Percentiles rank a stretch among this genome's conserved stretches.
phyloP scores from a whole-genome alignment of 2,113 vertebrate species.

The Pungitius pungitius region DNA sequence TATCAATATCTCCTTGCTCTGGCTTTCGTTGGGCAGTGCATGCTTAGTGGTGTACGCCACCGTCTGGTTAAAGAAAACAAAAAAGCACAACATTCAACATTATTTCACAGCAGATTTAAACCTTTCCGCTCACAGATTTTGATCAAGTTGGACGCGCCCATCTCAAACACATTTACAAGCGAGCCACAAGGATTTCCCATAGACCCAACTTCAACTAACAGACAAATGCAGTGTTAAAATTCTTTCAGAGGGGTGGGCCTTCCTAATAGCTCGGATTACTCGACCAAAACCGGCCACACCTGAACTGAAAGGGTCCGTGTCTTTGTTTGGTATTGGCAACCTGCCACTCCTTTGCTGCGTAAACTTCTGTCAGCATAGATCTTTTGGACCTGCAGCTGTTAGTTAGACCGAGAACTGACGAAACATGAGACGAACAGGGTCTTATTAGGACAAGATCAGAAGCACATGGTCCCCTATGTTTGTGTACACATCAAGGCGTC shows the following conservation, averaged over 20 bases:
- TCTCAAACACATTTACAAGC: not conserved
- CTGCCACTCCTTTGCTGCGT: not conserved
- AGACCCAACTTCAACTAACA: not conserved
- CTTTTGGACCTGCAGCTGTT: not conserved
- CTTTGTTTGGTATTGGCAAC: not conserved
- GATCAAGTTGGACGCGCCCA: not conserved
- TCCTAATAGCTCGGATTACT: constrained; percentile 50
- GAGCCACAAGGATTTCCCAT: not conserved
- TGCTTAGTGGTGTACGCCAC: constrained; percentile 89
- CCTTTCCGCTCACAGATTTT: not conserved
- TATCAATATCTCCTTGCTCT: constrained; percentile 92
- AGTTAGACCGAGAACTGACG: not conserved
- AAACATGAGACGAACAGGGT: not conserved
- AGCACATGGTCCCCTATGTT: constrained; percentile 43
- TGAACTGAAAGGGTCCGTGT: not conserved
- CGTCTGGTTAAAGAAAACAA: constrained; percentile 78
- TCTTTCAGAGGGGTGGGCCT: constrained; percentile 12
- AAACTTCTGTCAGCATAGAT: constrained; percentile 14
- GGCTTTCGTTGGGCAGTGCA: constrained; percentile 86
- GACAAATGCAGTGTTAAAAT: not conserved
- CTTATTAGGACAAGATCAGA: constrained; percentile 21
- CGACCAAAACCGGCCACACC: constrained; percentile 55
- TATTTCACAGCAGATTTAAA: not conserved
- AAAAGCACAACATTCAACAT: not conserved
- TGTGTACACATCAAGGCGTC: constrained; percentile 40